Evolutionary conservation across 1,140 invertebrate genomes (phyloP), one percentile per base, ranked within the genome.

Genomic region (Leucophenga varia): DNA sequence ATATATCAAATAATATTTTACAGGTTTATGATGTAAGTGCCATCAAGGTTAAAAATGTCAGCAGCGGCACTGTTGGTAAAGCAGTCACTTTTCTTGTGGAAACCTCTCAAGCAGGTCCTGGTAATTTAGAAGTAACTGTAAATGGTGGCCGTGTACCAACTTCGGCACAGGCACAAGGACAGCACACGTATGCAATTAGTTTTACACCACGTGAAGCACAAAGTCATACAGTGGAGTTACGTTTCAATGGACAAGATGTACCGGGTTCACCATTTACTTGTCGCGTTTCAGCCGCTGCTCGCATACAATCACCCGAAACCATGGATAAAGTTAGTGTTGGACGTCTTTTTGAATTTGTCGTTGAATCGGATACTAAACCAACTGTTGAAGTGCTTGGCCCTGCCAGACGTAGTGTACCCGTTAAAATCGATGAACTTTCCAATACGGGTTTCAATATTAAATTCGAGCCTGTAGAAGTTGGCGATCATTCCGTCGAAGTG

Each of bases 51-150:
- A 93, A 93, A 74, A 90, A 94, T 68, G 87, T 95, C 4, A 85
- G 89, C 28, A 86, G 86, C 64, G 95, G 95, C 42, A 87, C 92
- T 20, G 88, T 98, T 19, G 93, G 93, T 35, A 90, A 95, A 74
- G 87, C 93, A 1, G 93, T 96, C 21, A 95, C 93, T 51, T 98
- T 98, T 78, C 81, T 95, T 72, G 96, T 99, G 55, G 95, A 99
- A 79, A 97, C 95, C 8, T 91, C 91, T 70, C 90, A 94, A 77
- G 63, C 63, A 0, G 97, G 97, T 19, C 80, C 85, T 20, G 97
- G 97, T 8, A 97, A 97, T 77, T 77, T 99, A 34, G 96, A 98
- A 76, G 95, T 98, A 20, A 95, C 93, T 0, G 95, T 99, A 2
- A 97, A 96, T 61, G 92, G 93, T 32, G 96, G 95, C 1, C 85